Conservation (phyloP, 2,797 vertebrate genomes). For the Xenentodon cancila region DNA sequence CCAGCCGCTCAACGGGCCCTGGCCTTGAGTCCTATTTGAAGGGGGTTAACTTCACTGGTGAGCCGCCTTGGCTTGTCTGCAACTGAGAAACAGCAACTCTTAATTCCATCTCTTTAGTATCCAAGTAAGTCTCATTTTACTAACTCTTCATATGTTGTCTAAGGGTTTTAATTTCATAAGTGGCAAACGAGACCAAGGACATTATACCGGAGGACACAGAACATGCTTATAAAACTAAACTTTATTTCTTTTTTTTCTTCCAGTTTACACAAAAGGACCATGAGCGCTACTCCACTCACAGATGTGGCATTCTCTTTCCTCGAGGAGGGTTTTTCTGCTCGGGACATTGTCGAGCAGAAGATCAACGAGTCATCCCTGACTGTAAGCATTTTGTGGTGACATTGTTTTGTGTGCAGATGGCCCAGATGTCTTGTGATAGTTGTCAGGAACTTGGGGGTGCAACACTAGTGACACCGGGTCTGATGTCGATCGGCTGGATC, state of each 20-base stretch:
- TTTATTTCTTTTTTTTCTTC: conserved; percentile 14
- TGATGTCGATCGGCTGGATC: too few relatives aligned
- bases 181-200: not conserved
- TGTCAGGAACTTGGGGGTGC: not conserved
- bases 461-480: too few relatives aligned
- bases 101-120: conserved; percentile 79
- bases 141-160: too few relatives aligned
- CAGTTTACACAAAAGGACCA: conserved; percentile 74
- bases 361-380: conserved; percentile 93
- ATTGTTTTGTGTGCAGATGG: not conserved
- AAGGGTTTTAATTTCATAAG: not conserved
- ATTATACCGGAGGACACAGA: conserved; percentile 7
- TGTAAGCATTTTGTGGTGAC: conserved; percentile 75
- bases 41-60: conserved; percentile 84
- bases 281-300: conserved; percentile 78
- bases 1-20: conserved; percentile 76
- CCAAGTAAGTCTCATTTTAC: conserved; percentile 70
- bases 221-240: conserved; percentile 17
- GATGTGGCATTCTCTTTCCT: conserved; percentile 91
- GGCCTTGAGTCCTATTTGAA: conserved; percentile 82
- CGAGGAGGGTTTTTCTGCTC: conserved; percentile 94
- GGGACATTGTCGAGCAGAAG: conserved; percentile 94
- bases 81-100: conserved; percentile 62
- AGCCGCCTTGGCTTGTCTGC: conserved; percentile 76
- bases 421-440: not conserved